phyloP scores from a whole-genome alignment of 2,888 invertebrate genomes.

The Andrena camellia region DNA sequence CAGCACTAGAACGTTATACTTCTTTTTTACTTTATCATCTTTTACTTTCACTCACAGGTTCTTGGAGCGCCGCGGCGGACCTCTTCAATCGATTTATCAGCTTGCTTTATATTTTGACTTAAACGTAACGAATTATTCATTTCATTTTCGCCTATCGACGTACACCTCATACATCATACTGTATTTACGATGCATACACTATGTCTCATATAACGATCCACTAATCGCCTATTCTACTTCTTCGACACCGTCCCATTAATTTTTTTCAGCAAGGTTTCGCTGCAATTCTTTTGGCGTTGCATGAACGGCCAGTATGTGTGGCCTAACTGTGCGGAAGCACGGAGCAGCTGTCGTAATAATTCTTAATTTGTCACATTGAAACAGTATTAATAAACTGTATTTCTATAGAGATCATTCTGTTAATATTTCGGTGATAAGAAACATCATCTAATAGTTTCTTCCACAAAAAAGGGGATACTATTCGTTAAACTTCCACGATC shows the following conservation, averaged over 20 bases:
- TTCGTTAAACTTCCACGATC: too few relatives aligned
- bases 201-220: slow-evolving; percentile 64
- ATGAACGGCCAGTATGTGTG: slow-evolving; percentile 83
- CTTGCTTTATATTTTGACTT: slow-evolving; percentile 79
- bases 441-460: too few relatives aligned
- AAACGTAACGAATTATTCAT: slow-evolving; percentile 69
- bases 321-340: slow-evolving; percentile 83
- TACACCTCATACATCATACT: slow-evolving; percentile 58
- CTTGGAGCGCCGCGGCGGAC: slow-evolving; percentile 82
- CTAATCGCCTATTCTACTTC: slow-evolving; percentile 72
- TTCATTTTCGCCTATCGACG: slow-evolving; percentile 49
- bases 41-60: slow-evolving; percentile 79
- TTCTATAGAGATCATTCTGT: not conserved
- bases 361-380: not conserved
- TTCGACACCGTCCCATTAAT: slow-evolving; percentile 76
- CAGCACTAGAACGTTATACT: slow-evolving; percentile 62
- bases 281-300: slow-evolving; percentile 84
- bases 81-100: slow-evolving; percentile 73
- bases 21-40: slow-evolving; percentile 61
- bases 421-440: too few relatives aligned
- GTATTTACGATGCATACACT: slow-evolving; percentile 67
- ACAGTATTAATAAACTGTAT: slow-evolving; percentile 7
- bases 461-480: too few relatives aligned
- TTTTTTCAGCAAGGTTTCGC: slow-evolving; percentile 83
- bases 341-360: slow-evolving; percentile 82